These are phyloP conservation scores for Balanococcus diminutus DNA, from an alignment of 2,888 invertebrate genomes.

Conservation along the genomic window DNA sequence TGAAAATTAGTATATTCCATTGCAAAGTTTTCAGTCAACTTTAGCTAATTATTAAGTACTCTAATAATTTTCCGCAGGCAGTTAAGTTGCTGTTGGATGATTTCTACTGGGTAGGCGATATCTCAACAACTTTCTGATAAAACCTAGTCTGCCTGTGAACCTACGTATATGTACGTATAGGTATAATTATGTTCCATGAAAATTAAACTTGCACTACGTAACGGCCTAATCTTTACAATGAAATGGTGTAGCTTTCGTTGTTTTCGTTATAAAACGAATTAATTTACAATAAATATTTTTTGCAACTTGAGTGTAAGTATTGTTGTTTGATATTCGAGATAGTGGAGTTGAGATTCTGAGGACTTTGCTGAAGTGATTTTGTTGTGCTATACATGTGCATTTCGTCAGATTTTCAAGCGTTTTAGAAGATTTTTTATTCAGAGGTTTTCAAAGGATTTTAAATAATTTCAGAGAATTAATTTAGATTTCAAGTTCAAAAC, in stretches of 20 bases:
- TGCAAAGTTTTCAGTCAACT: constrained; percentile 34
- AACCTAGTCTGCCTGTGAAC: background rate
- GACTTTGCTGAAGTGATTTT: too few species aligned
- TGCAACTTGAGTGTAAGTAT: background rate
- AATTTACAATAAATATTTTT: background rate
- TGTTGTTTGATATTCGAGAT: background rate
- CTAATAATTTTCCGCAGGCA: constrained; percentile 42
- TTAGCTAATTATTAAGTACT: constrained; percentile 40
- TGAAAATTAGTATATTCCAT: constrained; percentile 43
- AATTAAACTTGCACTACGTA: background rate
- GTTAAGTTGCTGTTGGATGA: constrained; percentile 27
- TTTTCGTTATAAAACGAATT: background rate
- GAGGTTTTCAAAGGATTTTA: too few species aligned
- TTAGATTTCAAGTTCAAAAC: too few species aligned
- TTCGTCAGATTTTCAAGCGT: too few species aligned
- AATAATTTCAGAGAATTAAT: too few species aligned
- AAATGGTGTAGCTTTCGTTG: background rate
- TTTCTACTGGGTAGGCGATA: constrained; percentile 12
- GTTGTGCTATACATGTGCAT: too few species aligned
- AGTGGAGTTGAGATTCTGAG: background rate
- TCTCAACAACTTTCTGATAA: constrained; percentile 38
- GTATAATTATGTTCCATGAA: background rate
- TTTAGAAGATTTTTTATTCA: too few species aligned
- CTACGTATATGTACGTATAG: background rate
- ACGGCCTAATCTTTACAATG: constrained; percentile 1